phyloP scores from a whole-genome alignment of 2,888 invertebrate genomes.

The Herminia tarsipennalis region DNA sequence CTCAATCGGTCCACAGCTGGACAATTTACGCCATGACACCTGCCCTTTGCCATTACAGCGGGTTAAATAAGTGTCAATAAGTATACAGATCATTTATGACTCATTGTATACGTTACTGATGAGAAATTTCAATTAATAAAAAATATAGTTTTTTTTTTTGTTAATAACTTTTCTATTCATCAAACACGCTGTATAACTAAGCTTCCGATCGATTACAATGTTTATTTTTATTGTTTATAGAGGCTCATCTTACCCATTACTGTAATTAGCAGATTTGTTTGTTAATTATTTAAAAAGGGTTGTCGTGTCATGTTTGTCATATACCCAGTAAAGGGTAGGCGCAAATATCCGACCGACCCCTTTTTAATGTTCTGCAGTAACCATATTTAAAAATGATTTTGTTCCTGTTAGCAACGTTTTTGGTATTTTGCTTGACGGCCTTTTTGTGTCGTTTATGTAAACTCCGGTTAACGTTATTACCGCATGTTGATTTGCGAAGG shows the following conservation, averaged over 20 bases:
- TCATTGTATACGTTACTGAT: too few species aligned
- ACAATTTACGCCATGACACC: too few species aligned
- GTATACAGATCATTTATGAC: too few species aligned
- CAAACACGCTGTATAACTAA: background rate
- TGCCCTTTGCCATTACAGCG: too few species aligned
- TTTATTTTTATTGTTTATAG: slow-evolving; percentile 25
- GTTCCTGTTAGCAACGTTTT: slow-evolving; percentile 19
- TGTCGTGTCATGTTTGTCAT: slow-evolving; percentile 39
- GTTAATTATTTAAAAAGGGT: slow-evolving; percentile 42
- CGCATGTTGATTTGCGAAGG: background rate
- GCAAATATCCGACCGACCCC: slow-evolving; percentile 26
- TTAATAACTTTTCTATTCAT: background rate
- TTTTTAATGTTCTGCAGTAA: slow-evolving; percentile 31
- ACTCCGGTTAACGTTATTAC: background rate
- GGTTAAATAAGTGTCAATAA: too few species aligned
- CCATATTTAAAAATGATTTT: slow-evolving; percentile 39
- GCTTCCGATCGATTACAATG: slow-evolving; percentile 1
- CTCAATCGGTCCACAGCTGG: too few species aligned
- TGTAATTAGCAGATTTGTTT: slow-evolving; percentile 40
- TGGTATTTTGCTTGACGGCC: slow-evolving; percentile 10
- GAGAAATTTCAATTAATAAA: too few species aligned
- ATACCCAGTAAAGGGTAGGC: slow-evolving; percentile 22
- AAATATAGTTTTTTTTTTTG: too few species aligned
- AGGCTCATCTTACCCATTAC: slow-evolving; percentile 24
- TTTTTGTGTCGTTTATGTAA: slow-evolving; percentile 1